Evolutionary conservation across 2,113 vertebrate species (phyloP), one percentile per base, ranked within the genome.

Genomic region (Thermophis baileyi): DNA sequence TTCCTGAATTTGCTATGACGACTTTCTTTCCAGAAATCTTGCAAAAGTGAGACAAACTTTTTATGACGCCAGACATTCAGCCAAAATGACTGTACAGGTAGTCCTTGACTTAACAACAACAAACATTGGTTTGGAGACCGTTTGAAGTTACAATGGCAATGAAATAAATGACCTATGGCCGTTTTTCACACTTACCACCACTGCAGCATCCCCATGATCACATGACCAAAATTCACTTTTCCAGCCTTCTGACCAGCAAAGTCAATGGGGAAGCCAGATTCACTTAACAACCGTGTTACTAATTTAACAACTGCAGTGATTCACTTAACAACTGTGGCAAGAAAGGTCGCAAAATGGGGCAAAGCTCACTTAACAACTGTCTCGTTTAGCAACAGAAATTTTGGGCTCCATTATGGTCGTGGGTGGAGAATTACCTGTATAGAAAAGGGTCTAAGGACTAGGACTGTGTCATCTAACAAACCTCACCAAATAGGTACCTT

Each of bases 21-120:
- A 54, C 35, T 40, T 88, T 81, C 24, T 44, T 69, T 92, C 87
- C 63, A 89, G 91, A 89, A 81, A 89, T 24, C 40, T 89, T 92
- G 35, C 24, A 85, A 44, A 85, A 50, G 25, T 7, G 49, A 63
- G 54, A 16, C 91, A 88, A 35, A 88, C 47, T 55, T 18, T 55
- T 51, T 81, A 27, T 27, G 3, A 44, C 22, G 5, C 14, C 12
- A 88, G n/a, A 51, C 16, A 10, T 47, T 50, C 47, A 85, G 85
- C 54, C 25, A 89, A 44, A 92, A 92, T 22, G 50, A 47, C 8
- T 30, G 81, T n/a, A 69, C 14, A 35, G 4, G 30, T 6, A 69
- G 63, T 69, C 5, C 30, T 35, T 35, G 63, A 69, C 14, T 69
- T 69, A 69, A 50, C 30, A 69, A 69, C n/a, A 69, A 27, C 30